These are phyloP conservation scores for Plagodis dolabraria DNA, from an alignment of 2,888 invertebrate species.

Conservation along the genomic window DNA sequence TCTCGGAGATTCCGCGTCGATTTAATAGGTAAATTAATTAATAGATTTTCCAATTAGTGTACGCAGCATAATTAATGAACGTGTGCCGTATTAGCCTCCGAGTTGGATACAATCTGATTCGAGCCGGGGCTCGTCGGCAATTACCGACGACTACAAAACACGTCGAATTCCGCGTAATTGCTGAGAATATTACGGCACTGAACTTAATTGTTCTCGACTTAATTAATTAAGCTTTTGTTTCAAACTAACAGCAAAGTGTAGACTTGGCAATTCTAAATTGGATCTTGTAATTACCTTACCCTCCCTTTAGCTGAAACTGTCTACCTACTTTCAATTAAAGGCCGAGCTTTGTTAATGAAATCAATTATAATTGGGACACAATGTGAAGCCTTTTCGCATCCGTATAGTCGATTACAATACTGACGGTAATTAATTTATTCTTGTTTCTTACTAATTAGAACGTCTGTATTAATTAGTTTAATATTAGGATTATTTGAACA, in stretches of 20 bases:
- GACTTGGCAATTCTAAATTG: constrained; percentile 85
- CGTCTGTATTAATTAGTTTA: constrained; percentile 31
- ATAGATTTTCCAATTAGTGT: constrained; percentile 80
- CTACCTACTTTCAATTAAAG: constrained; percentile 84
- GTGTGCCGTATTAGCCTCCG: constrained; percentile 73
- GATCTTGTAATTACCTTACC: constrained; percentile 85
- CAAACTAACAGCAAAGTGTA: constrained; percentile 85
- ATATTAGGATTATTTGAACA: constrained; percentile 37
- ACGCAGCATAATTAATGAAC: constrained; percentile 76
- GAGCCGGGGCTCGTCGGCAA: constrained; percentile 68
- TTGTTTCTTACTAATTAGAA: constrained; percentile 47
- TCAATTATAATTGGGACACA: constrained; percentile 80
- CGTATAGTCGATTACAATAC: constrained; percentile 57
- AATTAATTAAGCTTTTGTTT: constrained; percentile 86
- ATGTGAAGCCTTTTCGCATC: constrained; percentile 65
- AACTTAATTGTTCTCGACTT: constrained; percentile 85
- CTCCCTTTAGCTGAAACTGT: constrained; percentile 80
- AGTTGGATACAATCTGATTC: constrained; percentile 75
- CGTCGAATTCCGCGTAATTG: constrained; percentile 82
- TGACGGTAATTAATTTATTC: constrained; percentile 59
- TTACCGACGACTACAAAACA: constrained; percentile 80
- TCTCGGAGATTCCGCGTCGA: constrained; percentile 51
- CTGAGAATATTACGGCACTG: constrained; percentile 83
- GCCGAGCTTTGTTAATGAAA: constrained; percentile 80
- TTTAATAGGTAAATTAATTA: constrained; percentile 72